Evolutionary conservation across 2,888 invertebrate genomes (phyloP).

Genomic region (Chymomyza fuscimana): DNA sequence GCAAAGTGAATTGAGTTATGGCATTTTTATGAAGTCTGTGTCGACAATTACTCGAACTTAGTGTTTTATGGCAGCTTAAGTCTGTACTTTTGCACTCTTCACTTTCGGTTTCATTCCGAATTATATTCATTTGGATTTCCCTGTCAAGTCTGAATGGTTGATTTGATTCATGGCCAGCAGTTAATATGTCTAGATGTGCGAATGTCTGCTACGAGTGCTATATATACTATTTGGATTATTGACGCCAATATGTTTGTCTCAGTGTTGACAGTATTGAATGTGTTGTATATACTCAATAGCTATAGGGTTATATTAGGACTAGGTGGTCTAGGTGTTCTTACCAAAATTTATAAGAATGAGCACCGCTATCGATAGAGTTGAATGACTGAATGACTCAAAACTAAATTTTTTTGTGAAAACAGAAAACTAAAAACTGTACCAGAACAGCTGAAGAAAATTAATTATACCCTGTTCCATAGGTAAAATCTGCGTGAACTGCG

Average conservation of each 20-base stretch:
- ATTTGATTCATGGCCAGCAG: constrained; percentile 57
- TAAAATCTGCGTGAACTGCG: too few species aligned
- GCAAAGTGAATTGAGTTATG: constrained; percentile 39
- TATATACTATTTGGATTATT: constrained; percentile 26
- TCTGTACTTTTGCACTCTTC: constrained; percentile 6
- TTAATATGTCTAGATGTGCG: constrained; percentile 53
- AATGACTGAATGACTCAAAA: too few species aligned
- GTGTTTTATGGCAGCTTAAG: constrained; percentile 49
- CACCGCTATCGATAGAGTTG: too few species aligned
- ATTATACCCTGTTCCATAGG: too few species aligned
- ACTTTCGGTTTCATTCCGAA: constrained; percentile 17
- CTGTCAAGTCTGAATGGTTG: background rate
- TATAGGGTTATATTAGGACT: too few species aligned
- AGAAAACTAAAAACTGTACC: too few species aligned
- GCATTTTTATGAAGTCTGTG: constrained; percentile 49
- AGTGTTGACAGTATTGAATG: background rate
- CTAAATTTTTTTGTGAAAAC: too few species aligned
- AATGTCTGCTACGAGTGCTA: constrained; percentile 7
- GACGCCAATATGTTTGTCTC: constrained; percentile 54
- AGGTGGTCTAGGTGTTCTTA: too few species aligned
- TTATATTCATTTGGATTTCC: constrained; percentile 15
- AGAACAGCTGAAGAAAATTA: too few species aligned
- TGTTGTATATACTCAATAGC: too few species aligned
- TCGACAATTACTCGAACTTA: constrained; percentile 56
- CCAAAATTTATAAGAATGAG: too few species aligned